Percentiles rank a stretch among this genome's conserved stretches.
Conservation (phyloP, 1,140 invertebrate genomes). For the Eurosta solidaginis region DNA sequence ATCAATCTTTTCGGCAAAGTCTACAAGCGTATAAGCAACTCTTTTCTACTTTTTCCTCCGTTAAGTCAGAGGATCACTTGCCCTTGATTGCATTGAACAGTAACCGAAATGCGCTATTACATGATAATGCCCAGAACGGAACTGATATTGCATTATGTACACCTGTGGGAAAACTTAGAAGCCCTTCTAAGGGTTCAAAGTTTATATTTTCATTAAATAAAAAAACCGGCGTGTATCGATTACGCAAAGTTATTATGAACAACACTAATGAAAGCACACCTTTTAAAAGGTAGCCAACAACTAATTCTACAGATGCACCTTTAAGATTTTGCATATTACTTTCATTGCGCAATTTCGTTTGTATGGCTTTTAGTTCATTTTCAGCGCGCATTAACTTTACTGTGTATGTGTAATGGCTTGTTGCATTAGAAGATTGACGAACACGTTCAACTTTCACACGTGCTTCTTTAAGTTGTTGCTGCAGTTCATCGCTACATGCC, state of each 20-base stretch:
- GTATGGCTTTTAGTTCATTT: slow-evolving; percentile 38
- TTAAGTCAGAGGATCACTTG: not conserved
- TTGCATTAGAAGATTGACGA: slow-evolving; percentile 33
- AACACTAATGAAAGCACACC: slow-evolving; percentile 43
- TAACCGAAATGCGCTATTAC: slow-evolving; percentile 37
- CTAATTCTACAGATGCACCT: slow-evolving; percentile 43
- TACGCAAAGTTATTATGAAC: slow-evolving; percentile 42
- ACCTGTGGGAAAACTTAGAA: slow-evolving; percentile 54
- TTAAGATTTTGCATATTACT: slow-evolving; percentile 38
- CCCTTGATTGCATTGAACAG: not conserved
- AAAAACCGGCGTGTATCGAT: slow-evolving; percentile 48
- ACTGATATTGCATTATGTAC: slow-evolving; percentile 51
- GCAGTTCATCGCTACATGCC: slow-evolving; percentile 18
- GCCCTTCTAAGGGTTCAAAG: slow-evolving; percentile 43
- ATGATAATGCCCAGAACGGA: slow-evolving; percentile 51
- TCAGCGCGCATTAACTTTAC: slow-evolving; percentile 55
- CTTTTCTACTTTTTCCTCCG: not conserved
- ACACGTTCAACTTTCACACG: slow-evolving; percentile 42
- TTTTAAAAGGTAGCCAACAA: slow-evolving; percentile 44
- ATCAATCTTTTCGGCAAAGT: not conserved
- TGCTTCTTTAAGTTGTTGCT: slow-evolving; percentile 39
- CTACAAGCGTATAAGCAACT: not conserved
- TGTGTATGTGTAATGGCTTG: slow-evolving; percentile 1
- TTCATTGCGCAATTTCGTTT: slow-evolving; percentile 39
- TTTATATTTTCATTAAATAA: slow-evolving; percentile 46